Evolutionary conservation across 2,797 vertebrate species (phyloP), one percentile per base, ranked within the genome.

Genomic region (Galagoides demidoff): DNA sequence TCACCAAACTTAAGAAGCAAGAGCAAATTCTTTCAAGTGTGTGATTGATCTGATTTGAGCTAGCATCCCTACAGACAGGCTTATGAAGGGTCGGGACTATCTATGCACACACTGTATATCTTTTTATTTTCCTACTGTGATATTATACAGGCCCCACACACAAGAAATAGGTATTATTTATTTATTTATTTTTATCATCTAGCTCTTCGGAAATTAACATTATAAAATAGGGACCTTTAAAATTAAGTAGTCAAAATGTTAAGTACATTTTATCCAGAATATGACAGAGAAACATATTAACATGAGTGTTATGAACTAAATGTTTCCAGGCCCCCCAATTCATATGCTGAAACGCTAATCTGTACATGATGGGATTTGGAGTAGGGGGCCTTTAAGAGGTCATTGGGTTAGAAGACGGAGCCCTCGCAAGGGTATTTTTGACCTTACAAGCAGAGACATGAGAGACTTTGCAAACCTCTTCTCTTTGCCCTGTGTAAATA

Each of bases 1-100:
- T 86, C 96, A 90, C 52, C 43, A 82, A 45, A 39, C 52, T 64
- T 52, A 55, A 89, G 91, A 92, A 94, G 52, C 90, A 92, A 94
- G 31, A 90, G 8, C 7, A 74, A 37, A 34, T 96, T 86, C 10
- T 76, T 96, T 95, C 76, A 92, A 31, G 31, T 52, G 20, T 92
- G 37, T 63, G n/a, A 71, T 66, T 57, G 17, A 68, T 66, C 57
- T 43, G 17, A 92, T 68, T 76, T 77, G 66, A 84, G 61, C 39
- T 52, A 77, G 61, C 22, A 37, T 84, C 84, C 17, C 63, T 43
- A 71, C 5, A 43, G 13, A 13, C 87, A n/a, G 37, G 37, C 7
- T 66, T 85, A 4, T 73, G 43, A 78, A 82, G 49, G 22, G 25
- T 77, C 93, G 2, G 22, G 34, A 13, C 8, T 20, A 59, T 63